Base-by-base conservation (phyloP, 2,797 vertebrate genomes). In the Poecilia wingei region DNA sequence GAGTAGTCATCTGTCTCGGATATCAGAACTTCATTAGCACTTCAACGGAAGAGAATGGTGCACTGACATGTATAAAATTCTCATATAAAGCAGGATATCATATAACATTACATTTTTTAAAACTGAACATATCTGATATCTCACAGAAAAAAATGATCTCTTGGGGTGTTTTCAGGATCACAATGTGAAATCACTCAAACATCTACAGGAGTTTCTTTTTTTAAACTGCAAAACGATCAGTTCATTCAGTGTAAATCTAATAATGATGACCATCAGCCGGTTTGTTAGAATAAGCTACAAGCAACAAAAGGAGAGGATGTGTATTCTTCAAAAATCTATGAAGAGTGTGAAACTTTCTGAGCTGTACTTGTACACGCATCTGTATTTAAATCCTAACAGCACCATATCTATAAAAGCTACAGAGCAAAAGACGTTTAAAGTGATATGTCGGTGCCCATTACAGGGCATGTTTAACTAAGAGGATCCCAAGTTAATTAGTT, bases 401-500 rank as follows among this genome's bases (percentile, higher is more conserved):
- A 14, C 41, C 22, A 59, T 57, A n/a, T 45, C 28, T n/a, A 25
- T 8, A 66, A 39, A 28, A 66, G 61, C 33, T 10, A 39, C 61
- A 20, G 61, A 20, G 61, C 61, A 36, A 18, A 39, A 39, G 7
- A 20, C 3, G 7, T 22, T 12, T 39, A 66, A 43, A 55, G 53
- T 80, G 64, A 31, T 28, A 51, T 82, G 53, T 82, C 55, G 72
- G 74, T 83, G 25, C 3, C 22, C 47, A 57, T 71, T 71, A 83
- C 57, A 43, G 39, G 49, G 45, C 79, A 13, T 49, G 43, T 75
- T 82, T 71, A 78, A 82, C 79, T 57, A 61, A 80, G 73, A 46
- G 51, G 47, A 55, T 59, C 73, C 77, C 55, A 69, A 59, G 61
- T 51, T 85, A 75, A 88, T 90, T 81, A 72, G 79, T 83, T 88